These are phyloP conservation scores for Petrocephalus microphthalmus DNA, from an alignment of 2,113 vertebrate genomes.

Conservation along the genomic window DNA sequence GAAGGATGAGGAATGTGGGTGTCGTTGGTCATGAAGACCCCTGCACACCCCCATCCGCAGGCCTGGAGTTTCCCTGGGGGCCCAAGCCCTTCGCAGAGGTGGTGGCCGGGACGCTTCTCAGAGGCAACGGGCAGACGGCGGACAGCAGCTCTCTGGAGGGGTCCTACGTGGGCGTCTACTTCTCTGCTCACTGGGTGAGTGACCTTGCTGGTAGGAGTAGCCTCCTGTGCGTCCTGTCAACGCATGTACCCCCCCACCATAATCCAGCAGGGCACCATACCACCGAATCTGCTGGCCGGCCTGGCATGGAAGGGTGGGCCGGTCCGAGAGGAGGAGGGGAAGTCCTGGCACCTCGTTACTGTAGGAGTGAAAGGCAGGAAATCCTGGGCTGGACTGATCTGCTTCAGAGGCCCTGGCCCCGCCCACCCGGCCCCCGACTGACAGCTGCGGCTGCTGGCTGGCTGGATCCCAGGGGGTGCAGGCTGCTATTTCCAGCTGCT, in stretches of 20 bases:
- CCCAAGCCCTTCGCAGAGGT: conserved; percentile 96
- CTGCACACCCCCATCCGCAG: conserved; percentile 49
- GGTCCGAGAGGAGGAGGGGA: conserved; percentile 1
- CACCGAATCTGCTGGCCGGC: neutral
- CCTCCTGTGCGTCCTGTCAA: neutral
- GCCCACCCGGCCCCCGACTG: neutral
- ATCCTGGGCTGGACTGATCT: neutral
- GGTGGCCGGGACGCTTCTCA: conserved; percentile 83
- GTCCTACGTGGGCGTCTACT: conserved; percentile 88
- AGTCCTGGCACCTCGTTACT: neutral
- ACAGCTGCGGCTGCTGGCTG: neutral
- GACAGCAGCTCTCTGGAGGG: conserved; percentile 87
- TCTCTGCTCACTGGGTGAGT: conserved; percentile 98
- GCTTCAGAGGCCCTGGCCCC: neutral
- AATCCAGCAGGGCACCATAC: neutral
- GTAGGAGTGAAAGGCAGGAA: neutral
- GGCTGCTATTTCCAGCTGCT: neutral
- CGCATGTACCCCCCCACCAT: neutral
- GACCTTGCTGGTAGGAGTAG: neutral
- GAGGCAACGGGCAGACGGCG: conserved; percentile 77
- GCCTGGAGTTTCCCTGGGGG: conserved; percentile 98
- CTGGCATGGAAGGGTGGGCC: neutral
- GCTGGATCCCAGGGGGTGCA: neutral
- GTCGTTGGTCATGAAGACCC: neutral
- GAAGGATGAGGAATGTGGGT: neutral